Conservation (phyloP, 2,113 vertebrate species). For the Actinemys pallida region DNA sequence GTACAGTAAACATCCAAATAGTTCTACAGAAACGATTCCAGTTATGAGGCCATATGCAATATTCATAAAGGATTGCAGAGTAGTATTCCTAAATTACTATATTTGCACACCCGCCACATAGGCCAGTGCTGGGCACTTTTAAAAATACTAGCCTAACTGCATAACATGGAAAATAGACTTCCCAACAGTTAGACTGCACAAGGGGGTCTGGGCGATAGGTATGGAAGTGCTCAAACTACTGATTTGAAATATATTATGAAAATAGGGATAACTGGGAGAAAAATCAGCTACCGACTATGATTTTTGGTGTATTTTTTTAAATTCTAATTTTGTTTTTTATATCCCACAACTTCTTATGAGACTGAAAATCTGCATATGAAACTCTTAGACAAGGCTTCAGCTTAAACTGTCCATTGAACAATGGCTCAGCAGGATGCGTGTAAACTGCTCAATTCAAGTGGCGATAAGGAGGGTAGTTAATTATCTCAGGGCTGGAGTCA, state of each 20-base stretch:
- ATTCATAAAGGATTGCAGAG: not conserved
- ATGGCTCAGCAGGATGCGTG: not conserved
- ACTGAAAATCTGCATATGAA: not conserved
- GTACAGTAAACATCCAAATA: no score
- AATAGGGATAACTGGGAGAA: not conserved
- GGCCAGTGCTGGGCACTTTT: not conserved
- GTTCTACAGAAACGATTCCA: not conserved
- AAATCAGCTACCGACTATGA: not conserved
- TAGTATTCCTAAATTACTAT: not conserved
- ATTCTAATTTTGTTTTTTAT: not conserved
- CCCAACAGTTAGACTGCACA: not conserved
- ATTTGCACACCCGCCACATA: not conserved
- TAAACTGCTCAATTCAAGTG: constrained; percentile 40
- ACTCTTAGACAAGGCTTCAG: not conserved
- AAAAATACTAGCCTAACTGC: not conserved
- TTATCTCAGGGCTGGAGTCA: constrained; percentile 49
- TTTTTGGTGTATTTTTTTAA: not conserved
- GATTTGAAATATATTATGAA: not conserved
- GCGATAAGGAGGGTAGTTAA: constrained; percentile 51
- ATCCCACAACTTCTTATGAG: not conserved
- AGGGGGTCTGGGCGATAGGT: not conserved
- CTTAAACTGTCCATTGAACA: not conserved
- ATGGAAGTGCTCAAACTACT: not conserved
- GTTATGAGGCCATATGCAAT: not conserved
- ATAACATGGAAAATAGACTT: not conserved